Evolutionary conservation across 2,113 vertebrate genomes (phyloP).

Genomic region (Muntiacus reevesi): DNA sequence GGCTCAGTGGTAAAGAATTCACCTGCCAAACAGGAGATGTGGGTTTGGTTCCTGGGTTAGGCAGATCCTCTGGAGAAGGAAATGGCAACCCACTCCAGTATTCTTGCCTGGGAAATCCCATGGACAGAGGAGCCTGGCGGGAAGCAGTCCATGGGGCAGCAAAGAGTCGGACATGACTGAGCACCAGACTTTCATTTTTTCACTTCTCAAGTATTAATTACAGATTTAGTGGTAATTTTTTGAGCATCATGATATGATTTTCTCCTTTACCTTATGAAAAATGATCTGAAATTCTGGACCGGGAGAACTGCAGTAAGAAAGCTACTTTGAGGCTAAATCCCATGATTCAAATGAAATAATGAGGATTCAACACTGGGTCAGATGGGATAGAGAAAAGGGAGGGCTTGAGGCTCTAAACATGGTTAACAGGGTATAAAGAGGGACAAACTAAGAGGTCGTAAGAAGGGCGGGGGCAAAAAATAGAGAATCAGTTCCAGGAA

Average conservation of each 20-base stretch:
- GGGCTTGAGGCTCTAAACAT: neutral
- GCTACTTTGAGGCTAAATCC: neutral
- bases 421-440: neutral
- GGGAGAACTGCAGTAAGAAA: neutral
- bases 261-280: neutral
- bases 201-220: neutral
- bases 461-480: neutral
- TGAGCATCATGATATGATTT: neutral
- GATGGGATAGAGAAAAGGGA: neutral
- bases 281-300: neutral
- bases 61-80: neutral
- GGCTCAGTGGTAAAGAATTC: neutral
- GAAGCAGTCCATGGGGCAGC: neutral
- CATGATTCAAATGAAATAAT: neutral
- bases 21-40: neutral
- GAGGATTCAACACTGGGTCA: neutral
- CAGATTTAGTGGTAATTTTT: neutral
- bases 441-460: neutral
- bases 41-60: neutral
- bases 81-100: neutral
- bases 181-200: neutral
- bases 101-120: neutral
- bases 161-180: neutral
- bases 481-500: neutral
- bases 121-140: neutral